Conservation (phyloP, 92 coral and sea anemone species). For the Palythoa heliodiscus region DNA sequence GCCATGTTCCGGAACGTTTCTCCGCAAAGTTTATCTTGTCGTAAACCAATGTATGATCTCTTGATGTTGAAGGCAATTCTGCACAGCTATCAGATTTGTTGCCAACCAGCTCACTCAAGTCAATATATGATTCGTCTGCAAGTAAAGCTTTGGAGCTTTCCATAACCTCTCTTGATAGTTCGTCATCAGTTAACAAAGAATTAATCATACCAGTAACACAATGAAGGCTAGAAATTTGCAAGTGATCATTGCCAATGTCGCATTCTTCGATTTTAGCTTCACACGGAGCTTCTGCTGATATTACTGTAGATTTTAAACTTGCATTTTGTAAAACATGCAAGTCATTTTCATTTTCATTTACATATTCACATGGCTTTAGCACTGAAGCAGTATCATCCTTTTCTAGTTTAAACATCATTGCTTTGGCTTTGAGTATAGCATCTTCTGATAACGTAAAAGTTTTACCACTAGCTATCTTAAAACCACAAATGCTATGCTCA, state of each 20-base stretch:
- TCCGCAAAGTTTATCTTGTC: not conserved
- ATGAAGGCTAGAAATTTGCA: constrained; percentile 3
- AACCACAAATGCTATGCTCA: not conserved
- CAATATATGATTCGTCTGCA: constrained; percentile 75
- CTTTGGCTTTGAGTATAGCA: constrained; percentile 52
- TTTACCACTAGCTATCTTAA: constrained; percentile 51
- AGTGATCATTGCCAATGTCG: not conserved
- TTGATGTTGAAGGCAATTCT: not conserved
- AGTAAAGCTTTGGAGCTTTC: constrained; percentile 80
- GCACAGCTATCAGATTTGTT: constrained; percentile 18
- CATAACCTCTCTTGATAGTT: constrained; percentile 65
- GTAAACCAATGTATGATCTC: not conserved
- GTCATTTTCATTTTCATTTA: too few species aligned
- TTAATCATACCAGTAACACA: not conserved
- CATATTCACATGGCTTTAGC: too few species aligned
- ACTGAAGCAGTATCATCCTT: not conserved
- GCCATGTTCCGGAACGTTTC: not conserved
- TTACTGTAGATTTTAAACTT: too few species aligned
- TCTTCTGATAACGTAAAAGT: constrained; percentile 43
- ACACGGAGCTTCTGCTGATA: too few species aligned
- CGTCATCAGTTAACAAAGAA: constrained; percentile 52
- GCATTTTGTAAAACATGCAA: too few species aligned
- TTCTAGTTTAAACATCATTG: not conserved
- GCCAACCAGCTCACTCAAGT: constrained; percentile 41
- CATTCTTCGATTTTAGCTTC: constrained; percentile 1